phyloP scores from a whole-genome alignment of 2,113 vertebrate genomes.

The Anser cygnoides region DNA sequence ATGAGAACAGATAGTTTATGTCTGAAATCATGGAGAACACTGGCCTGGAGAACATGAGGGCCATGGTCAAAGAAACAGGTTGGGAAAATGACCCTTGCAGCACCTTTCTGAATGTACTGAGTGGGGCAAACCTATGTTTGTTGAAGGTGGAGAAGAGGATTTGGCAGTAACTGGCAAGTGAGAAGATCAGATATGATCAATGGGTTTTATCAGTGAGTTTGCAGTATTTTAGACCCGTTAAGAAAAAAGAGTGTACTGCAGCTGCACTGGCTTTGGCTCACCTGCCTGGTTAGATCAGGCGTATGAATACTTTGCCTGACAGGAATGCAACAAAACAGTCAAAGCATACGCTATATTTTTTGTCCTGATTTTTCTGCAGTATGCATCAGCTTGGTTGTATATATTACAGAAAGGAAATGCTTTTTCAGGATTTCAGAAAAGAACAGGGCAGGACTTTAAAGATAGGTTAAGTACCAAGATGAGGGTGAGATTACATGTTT shows the following conservation, averaged over 20 bases:
- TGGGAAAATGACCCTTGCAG: neutral
- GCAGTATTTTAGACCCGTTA: neutral
- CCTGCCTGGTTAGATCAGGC: neutral
- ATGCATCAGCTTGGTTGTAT: neutral
- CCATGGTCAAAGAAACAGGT: neutral
- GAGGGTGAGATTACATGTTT: neutral
- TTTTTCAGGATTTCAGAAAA: neutral
- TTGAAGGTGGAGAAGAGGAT: neutral
- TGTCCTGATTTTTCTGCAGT: neutral
- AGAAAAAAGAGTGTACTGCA: neutral
- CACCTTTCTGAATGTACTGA: neutral
- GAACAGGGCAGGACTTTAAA: neutral
- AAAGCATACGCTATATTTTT: neutral
- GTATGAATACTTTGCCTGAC: neutral
- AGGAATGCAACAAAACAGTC: constrained; percentile 4
- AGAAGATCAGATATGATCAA: neutral
- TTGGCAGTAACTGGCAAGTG: neutral
- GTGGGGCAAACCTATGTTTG: neutral
- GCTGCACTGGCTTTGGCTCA: neutral
- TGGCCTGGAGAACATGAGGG: neutral
- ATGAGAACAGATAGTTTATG: neutral
- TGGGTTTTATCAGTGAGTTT: neutral
- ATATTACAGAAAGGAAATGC: neutral
- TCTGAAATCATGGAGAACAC: neutral
- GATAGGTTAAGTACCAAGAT: neutral